A percentile compares a stretch with the other conserved stretches of the same genome.
phyloP scores from a whole-genome alignment of 2,113 vertebrate species.

The Leptosomus discolor region DNA sequence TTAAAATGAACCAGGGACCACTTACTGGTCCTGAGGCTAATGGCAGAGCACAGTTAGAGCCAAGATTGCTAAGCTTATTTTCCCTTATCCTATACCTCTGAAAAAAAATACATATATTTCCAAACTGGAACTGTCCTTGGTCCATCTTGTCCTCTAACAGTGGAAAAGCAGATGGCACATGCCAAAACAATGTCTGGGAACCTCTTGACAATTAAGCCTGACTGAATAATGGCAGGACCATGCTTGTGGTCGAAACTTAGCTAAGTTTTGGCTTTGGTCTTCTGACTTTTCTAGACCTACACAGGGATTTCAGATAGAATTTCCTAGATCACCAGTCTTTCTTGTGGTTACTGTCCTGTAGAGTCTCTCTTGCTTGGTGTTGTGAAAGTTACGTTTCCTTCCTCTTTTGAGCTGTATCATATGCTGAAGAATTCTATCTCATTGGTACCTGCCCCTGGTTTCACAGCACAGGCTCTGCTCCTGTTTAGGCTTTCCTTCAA shows the following conservation, averaged over 20 bases:
- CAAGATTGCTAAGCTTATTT: neutral
- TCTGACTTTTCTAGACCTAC: neutral
- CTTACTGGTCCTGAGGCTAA: neutral
- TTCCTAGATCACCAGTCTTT: neutral
- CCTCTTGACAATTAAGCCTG: neutral
- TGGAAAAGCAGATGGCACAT: neutral
- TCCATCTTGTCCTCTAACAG: neutral
- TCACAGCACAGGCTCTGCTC: neutral
- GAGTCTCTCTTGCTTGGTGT: neutral
- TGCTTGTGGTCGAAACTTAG: rapidly evolving
- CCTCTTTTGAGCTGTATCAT: neutral
- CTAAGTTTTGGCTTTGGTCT: neutral
- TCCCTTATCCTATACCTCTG: neutral
- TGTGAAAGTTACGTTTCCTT: neutral
- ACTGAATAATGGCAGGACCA: neutral
- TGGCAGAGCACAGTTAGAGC: neutral
- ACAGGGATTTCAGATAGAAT: neutral
- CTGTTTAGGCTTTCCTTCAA: neutral
- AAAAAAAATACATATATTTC: neutral
- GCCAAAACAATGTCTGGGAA: neutral
- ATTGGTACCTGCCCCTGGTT: neutral
- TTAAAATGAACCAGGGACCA: neutral
- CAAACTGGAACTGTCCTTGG: neutral
- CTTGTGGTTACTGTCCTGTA: neutral
- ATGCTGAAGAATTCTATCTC: neutral